Conservation (phyloP, 2,888 invertebrate species). For the Cataglyphis cursor region DNA sequence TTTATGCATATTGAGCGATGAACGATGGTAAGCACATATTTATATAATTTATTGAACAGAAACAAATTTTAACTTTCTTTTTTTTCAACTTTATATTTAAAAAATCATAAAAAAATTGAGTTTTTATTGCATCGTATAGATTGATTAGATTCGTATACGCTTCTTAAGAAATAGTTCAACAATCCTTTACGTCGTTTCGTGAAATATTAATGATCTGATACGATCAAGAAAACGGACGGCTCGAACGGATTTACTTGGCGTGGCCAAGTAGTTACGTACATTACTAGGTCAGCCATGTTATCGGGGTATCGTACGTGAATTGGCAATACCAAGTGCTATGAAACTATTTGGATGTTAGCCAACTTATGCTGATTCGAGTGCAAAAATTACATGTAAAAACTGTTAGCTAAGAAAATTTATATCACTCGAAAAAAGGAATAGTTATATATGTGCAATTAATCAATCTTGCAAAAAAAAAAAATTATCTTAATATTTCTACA, state of each 20-base stretch:
- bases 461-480: background rate
- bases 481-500: background rate
- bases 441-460: background rate
- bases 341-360: conserved; percentile 79
- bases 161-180: conserved; percentile 23
- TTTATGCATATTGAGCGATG: background rate
- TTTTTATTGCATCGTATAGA: background rate
- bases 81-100: background rate
- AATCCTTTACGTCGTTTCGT: conserved; percentile 11
- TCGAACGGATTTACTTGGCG: conserved; percentile 26
- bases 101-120: background rate
- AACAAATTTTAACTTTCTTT: background rate
- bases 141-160: background rate
- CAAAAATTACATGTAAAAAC: conserved; percentile 2
- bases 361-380: conserved; percentile 50
- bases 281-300: conserved; percentile 75
- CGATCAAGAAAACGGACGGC: conserved; percentile 6
- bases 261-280: conserved; percentile 39
- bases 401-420: background rate
- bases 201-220: conserved; percentile 28
- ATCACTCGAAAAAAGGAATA: background rate
- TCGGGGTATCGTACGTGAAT: conserved; percentile 64
- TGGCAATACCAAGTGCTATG: conserved; percentile 66
- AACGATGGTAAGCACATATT: background rate
- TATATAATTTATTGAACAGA: background rate